Evolutionary conservation across 2,113 vertebrate genomes (phyloP).

Genomic region (Vidua chalybeata): DNA sequence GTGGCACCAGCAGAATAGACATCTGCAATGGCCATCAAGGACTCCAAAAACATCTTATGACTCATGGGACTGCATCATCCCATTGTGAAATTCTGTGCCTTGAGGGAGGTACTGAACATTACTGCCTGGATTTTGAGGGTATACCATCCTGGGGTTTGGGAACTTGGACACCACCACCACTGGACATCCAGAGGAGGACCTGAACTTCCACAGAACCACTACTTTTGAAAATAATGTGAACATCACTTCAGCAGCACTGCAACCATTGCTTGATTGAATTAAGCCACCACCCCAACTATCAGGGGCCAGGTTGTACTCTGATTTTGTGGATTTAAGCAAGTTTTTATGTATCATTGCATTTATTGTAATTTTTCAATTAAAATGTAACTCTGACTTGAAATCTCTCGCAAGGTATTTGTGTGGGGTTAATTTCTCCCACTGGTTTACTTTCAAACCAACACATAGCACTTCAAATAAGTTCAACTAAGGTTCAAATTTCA

Average conservation of each 20-base stretch:
- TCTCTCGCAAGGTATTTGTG: neutral
- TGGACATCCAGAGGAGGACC: neutral
- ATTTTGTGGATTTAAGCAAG: neutral
- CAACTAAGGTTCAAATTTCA: neutral
- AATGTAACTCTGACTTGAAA: neutral
- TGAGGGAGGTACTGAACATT: neutral
- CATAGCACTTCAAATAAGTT: neutral
- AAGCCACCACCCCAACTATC: accelerated
- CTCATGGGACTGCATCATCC: neutral
- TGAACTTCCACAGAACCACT: neutral
- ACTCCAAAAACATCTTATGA: neutral
- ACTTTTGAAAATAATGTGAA: neutral
- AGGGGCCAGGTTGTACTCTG: neutral
- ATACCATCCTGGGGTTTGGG: neutral
- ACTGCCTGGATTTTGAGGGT: neutral
- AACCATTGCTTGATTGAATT: neutral
- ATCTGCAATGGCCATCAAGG: neutral
- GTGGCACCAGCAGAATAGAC: neutral
- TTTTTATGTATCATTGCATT: neutral
- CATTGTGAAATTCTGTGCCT: accelerated
- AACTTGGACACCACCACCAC: neutral
- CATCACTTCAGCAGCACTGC: neutral
- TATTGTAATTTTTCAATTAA: neutral
- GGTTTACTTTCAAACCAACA: neutral
- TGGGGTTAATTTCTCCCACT: neutral